A percentile compares a stretch with the other conserved stretches of the same genome.
phyloP scores from a whole-genome alignment of 2,113 vertebrate species.

The Melanocharis versteri region DNA sequence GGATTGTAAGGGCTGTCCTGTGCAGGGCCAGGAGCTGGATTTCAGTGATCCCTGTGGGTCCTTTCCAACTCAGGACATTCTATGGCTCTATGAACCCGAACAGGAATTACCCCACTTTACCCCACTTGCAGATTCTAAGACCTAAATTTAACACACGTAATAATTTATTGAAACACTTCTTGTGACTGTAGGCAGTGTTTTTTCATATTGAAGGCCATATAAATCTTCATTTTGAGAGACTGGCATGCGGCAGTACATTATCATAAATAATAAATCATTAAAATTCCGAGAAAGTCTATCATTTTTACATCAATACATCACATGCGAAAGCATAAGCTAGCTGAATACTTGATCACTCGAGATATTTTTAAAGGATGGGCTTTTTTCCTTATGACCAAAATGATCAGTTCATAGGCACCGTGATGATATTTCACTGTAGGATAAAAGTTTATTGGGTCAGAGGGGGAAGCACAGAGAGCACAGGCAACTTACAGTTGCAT shows the following conservation, averaged over 20 bases:
- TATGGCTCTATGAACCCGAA: neutral
- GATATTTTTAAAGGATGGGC: neutral
- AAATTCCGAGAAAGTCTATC: neutral
- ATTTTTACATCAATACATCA: neutral
- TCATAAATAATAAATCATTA: conserved; percentile 27
- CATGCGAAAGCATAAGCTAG: neutral
- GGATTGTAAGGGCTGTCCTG: neutral
- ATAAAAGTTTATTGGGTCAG: neutral
- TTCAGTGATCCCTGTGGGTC: neutral
- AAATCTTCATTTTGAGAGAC: conserved; percentile 41
- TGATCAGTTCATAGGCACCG: neutral
- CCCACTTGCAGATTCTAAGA: neutral
- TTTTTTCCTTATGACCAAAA: neutral
- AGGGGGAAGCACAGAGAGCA: neutral
- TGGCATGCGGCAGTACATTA: neutral
- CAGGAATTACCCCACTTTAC: neutral
- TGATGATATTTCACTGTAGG: neutral
- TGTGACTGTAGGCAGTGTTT: neutral
- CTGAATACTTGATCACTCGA: neutral
- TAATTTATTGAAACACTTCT: neutral
- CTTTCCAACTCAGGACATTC: neutral
- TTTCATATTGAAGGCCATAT: neutral
- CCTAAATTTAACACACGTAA: neutral
- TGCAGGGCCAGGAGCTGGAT: neutral
- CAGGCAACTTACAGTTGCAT: neutral